phyloP scores from a whole-genome alignment of 30 jellyfish, hydroid and myxozoan genomes.

The Aurelia aurita complex sp. Pacific region DNA sequence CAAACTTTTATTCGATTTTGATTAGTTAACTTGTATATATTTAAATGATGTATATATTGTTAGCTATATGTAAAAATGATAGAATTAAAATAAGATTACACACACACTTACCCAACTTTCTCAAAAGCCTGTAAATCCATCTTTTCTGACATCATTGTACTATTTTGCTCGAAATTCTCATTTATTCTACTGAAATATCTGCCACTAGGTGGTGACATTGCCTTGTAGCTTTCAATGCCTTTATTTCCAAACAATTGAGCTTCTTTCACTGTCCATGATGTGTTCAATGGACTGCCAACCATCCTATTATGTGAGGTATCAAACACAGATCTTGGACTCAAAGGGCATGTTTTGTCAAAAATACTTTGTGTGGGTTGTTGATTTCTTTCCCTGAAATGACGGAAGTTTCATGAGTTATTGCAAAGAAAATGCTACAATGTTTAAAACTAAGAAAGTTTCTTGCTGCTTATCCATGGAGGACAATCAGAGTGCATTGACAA shows the following conservation, averaged over 20 bases:
- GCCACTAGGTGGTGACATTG: constrained; percentile 64
- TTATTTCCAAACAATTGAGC: neutral
- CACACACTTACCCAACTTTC: neutral
- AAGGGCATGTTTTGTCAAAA: neutral
- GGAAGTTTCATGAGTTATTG: neutral
- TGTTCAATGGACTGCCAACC: constrained; percentile 22
- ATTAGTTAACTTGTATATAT: no score
- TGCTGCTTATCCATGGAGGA: neutral
- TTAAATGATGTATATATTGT: no score
- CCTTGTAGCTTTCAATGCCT: constrained; percentile 12
- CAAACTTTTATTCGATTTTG: no score
- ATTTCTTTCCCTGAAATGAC: constrained; percentile 16
- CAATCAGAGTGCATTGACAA: no score
- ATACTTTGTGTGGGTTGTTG: neutral
- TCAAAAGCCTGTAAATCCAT: neutral
- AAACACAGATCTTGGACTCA: constrained; percentile 46
- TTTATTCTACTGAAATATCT: constrained; percentile 53
- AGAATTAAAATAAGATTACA: neutral
- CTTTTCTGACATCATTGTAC: neutral
- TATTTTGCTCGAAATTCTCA: neutral
- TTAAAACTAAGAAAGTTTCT: neutral
- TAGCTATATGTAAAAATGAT: no score
- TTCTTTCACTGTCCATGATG: constrained; percentile 25
- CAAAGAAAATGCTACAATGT: neutral
- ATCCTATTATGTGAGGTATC: constrained; percentile 24